Evolutionary conservation across 2,113 vertebrate species (phyloP).

Genomic region (Oncorhynchus tshawytscha): DNA sequence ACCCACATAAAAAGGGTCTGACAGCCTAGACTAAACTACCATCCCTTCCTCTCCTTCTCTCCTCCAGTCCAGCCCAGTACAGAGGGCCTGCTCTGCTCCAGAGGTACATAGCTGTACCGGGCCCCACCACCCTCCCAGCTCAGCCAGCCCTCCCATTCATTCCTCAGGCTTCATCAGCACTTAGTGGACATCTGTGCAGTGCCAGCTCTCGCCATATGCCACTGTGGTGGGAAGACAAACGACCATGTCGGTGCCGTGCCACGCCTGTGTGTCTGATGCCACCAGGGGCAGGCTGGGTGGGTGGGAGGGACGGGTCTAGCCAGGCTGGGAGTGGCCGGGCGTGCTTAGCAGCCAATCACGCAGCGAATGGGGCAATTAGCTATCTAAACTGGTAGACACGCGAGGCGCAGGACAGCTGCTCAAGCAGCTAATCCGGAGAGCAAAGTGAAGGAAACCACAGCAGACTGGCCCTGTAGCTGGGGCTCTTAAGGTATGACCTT

Average conservation of each 20-base stretch:
- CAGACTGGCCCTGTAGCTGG: too few species aligned
- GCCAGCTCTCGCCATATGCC: constrained; percentile 72
- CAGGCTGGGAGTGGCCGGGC: constrained; percentile 29
- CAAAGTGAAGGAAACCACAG: neutral
- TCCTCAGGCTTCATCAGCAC: constrained; percentile 55
- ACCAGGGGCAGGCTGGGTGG: constrained; percentile 31
- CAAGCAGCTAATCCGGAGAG: constrained; percentile 23
- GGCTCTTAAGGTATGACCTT: too few species aligned
- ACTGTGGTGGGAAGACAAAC: constrained; percentile 68
- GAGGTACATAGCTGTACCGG: neutral
- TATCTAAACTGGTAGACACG: constrained; percentile 48
- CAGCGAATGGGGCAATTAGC: constrained; percentile 45
- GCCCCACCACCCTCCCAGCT: neutral
- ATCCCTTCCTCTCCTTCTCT: constrained; percentile 37
- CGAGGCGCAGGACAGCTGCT: constrained; percentile 32
- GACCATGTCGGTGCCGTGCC: constrained; percentile 61
- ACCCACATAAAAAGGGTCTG: neutral
- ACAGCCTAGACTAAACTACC: constrained; percentile 61
- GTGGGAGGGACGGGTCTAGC: constrained; percentile 29
- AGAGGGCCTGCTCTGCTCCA: constrained; percentile 38
- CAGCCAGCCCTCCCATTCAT: constrained; percentile 45
- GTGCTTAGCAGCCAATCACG: neutral
- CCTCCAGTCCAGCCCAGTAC: constrained; percentile 24
- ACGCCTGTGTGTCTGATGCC: constrained; percentile 57
- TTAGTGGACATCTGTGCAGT: constrained; percentile 75